Conservation (phyloP, 2,113 vertebrate genomes). For the Australoheros scitulus region DNA sequence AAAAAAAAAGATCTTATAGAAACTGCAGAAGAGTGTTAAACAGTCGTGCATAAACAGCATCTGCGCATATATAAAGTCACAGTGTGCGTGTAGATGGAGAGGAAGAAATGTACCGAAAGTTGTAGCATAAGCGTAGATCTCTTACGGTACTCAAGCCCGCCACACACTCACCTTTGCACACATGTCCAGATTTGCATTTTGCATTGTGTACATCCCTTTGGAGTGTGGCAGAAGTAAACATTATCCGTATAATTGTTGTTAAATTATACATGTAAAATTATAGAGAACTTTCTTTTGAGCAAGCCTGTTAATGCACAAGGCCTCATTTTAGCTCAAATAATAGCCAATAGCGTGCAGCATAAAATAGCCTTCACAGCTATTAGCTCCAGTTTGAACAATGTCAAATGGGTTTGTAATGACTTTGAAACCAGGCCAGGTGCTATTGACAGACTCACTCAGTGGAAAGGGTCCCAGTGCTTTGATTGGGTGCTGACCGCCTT, state of each 20-base stretch:
- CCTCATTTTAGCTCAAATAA: conserved; percentile 28
- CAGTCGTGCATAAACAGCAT: background rate
- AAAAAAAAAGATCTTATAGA: background rate
- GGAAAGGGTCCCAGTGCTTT: conserved; percentile 47
- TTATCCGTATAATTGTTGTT: conserved; percentile 20
- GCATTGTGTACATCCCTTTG: background rate
- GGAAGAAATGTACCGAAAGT: background rate
- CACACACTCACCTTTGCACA: background rate
- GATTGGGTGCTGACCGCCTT: conserved; percentile 12
- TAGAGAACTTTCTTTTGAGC: conserved; percentile 37
- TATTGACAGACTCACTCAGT: conserved; percentile 53
- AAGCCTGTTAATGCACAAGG: conserved; percentile 42
- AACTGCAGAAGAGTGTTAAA: conserved; percentile 13
- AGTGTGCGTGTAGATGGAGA: background rate
- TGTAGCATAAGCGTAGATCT: background rate
- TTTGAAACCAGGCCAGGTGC: conserved; percentile 60
- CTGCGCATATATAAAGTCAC: background rate
- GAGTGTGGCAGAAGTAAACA: background rate
- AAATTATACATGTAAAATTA: conserved; percentile 65
- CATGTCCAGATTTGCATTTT: background rate
- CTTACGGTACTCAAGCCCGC: conserved; percentile 1
- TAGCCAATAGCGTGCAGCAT: conserved; percentile 18
- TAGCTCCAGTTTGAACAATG: conserved; percentile 62
- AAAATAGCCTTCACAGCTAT: conserved; percentile 55
- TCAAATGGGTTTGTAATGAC: conserved; percentile 65